Conservation (phyloP, 1,140 invertebrate genomes). For the Eumaeus atala region DNA sequence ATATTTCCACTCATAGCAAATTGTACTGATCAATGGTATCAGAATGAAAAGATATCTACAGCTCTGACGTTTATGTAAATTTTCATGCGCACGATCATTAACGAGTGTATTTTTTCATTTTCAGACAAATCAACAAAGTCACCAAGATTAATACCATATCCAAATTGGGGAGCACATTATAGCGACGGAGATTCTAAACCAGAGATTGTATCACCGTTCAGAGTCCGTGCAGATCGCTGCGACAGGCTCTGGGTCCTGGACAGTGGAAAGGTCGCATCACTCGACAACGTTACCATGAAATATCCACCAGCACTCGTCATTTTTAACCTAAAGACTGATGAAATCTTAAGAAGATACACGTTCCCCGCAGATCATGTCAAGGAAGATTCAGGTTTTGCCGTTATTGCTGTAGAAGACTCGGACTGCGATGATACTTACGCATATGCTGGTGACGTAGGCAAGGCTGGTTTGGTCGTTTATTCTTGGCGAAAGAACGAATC, state of each 20-base stretch:
- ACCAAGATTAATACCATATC: slow-evolving; percentile 82
- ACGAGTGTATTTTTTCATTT: slow-evolving; percentile 32
- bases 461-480: slow-evolving; percentile 80
- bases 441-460: slow-evolving; percentile 80
- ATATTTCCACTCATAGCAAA: too few relatives aligned
- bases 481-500: slow-evolving; percentile 79
- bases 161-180: slow-evolving; percentile 82
- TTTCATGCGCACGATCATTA: background rate
- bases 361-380: slow-evolving; percentile 79
- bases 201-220: slow-evolving; percentile 84
- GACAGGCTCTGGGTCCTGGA: slow-evolving; percentile 85
- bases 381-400: slow-evolving; percentile 82
- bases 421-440: slow-evolving; percentile 80
- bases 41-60: too few relatives aligned
- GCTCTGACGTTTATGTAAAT: too few relatives aligned
- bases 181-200: slow-evolving; percentile 59
- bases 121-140: slow-evolving; percentile 78
- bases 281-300: slow-evolving; percentile 73
- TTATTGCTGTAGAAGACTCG: slow-evolving; percentile 82
- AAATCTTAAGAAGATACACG: slow-evolving; percentile 76
- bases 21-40: too few relatives aligned
- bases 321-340: slow-evolving; percentile 84
- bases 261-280: slow-evolving; percentile 79
- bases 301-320: slow-evolving; percentile 78
- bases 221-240: slow-evolving; percentile 82